phyloP scores from a whole-genome alignment of 1,140 invertebrate species.

The Grapholita molesta region DNA sequence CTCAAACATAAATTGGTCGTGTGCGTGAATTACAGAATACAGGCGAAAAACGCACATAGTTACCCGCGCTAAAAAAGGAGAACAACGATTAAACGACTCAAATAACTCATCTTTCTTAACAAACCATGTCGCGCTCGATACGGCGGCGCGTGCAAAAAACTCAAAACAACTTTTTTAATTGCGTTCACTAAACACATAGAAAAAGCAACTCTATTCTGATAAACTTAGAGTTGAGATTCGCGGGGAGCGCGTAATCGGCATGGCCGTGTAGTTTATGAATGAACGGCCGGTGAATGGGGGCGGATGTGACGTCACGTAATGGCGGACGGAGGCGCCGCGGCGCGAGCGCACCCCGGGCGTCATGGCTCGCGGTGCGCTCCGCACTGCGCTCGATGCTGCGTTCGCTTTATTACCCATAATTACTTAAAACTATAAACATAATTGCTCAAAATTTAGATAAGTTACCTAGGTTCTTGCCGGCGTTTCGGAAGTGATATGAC shows the following conservation, averaged over 20 bases:
- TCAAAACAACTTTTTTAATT: slow-evolving; percentile 8
- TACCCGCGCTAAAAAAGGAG: neutral
- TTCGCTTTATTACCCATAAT: no score
- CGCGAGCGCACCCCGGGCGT: neutral
- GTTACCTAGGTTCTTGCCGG: no score
- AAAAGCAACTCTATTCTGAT: neutral
- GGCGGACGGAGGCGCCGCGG: neutral
- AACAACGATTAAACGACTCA: neutral
- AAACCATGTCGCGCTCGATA: slow-evolving; percentile 8
- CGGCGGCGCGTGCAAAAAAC: neutral
- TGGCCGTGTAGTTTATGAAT: slow-evolving; percentile 11
- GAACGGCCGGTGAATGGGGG: slow-evolving; percentile 6
- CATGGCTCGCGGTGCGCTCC: neutral
- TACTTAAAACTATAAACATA: no score
- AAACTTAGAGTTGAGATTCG: neutral
- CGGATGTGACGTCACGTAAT: slow-evolving; percentile 10
- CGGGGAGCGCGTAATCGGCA: no score
- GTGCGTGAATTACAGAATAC: neutral
- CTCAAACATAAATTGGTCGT: neutral
- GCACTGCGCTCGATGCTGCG: neutral
- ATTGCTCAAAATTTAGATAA: no score
- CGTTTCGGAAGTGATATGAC: no score
- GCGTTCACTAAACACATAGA: neutral
- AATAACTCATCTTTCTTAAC: slow-evolving; percentile 15
- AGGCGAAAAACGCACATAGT: neutral